Evolutionary conservation across 2,113 vertebrate species (phyloP), one percentile per base, ranked within the genome.

Genomic region (Oryzias javanicus): DNA sequence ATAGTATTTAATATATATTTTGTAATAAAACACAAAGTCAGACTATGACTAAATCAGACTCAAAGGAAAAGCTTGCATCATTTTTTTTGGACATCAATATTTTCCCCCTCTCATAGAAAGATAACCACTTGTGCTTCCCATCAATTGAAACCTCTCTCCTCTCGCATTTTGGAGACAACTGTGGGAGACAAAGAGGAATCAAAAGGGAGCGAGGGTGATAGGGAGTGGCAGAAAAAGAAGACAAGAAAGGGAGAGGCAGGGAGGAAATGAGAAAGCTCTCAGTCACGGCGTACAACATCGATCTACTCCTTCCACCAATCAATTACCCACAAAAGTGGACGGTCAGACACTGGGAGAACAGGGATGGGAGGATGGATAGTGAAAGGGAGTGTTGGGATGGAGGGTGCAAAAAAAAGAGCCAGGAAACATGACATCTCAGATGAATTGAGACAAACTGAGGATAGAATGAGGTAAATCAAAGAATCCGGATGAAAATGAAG

Each of bases 311-410:
- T 76, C 85, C 74, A 66, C 79, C 78, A 87, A 90, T 89, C 88
- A 89, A 91, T 90, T 89, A 88, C 78, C 88, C 83, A 88, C 88
- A 91, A 91, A 90, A 86, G 90, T 87, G 90, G 86, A 80, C 61
- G 81, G 79, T 56, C 76, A 84, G 84, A 85, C 81, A 72, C 79
- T 58, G 66, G 73, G 65, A 83, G 85, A 80, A 76, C 79, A 79
- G 66, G 78, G 75, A 76, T 64, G 60, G 71, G 55, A 65, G 64
- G 61, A 74, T 45, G 58, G 79, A 79, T 69, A 80, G 24, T 15
- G 63, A 61, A 69, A 63, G 68, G 35, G 72, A 82, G 64, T 22
- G 69, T 27, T 20, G 53, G 35, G 48, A 61, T 16, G 55, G 69
- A 53, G 56, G 51, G 42, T 61, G 40, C 17, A 49, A 48, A 41